phyloP scores from a whole-genome alignment of 2,888 invertebrate genomes.

The Acrobasis suavella region DNA sequence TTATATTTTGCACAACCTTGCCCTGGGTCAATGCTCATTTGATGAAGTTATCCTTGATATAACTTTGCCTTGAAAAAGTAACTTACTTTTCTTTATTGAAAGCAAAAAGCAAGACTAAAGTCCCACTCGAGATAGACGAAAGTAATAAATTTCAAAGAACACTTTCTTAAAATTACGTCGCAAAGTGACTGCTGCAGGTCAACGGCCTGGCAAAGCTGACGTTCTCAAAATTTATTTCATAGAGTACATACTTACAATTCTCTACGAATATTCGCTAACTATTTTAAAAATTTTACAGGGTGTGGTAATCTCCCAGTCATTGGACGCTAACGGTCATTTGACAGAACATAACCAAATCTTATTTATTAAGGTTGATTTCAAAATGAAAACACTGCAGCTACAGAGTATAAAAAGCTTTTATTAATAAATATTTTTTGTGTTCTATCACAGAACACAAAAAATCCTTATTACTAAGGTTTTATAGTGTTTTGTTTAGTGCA shows the following conservation, averaged over 20 bases:
- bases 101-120: constrained; percentile 12
- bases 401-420: too few relatives aligned
- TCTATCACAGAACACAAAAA: too few relatives aligned
- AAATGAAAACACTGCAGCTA: too few relatives aligned
- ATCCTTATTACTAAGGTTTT: too few relatives aligned
- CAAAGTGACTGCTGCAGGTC: constrained; percentile 64
- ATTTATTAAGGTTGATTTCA: too few relatives aligned
- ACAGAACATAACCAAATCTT: too few relatives aligned
- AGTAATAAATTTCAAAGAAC: constrained; percentile 38
- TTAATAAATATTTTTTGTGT: too few relatives aligned
- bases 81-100: constrained; percentile 11
- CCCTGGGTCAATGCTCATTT: constrained; percentile 1
- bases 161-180: constrained; percentile 51
- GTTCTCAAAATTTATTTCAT: neutral
- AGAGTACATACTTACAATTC: neutral
- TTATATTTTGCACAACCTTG: neutral
- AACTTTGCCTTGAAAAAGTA: constrained; percentile 5
- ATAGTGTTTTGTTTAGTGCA: too few relatives aligned
- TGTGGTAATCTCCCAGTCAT: too few relatives aligned
- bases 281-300: neutral
- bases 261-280: neutral
- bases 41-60: neutral
- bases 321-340: too few relatives aligned
- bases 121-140: constrained; percentile 12
- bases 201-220: constrained; percentile 45